Base-by-base conservation (phyloP, 2,888 invertebrate genomes). In the Pristionchus fissidentatus region DNA sequence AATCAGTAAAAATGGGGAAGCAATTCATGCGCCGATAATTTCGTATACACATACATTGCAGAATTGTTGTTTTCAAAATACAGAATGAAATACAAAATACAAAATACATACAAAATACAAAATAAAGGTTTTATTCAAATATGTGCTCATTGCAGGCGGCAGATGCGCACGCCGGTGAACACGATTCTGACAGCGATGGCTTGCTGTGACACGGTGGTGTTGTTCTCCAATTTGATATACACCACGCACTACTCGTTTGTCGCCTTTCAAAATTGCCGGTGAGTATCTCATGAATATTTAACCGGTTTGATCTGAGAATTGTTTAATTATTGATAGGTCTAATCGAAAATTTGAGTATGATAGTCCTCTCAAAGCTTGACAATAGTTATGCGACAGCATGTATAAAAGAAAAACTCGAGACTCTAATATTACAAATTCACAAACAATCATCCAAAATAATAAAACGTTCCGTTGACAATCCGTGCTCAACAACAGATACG, bases 81-180 rank as follows among this genome's bases (percentile, higher is more conserved):
- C 8, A 13, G 19, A 49, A 49, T 13, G 49, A 13, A 49, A 19
- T 49, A 49, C 49, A 49, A 19, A 13, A 49, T 10, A 8, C 19
- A 49, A 8, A 49, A 19, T 49, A 49, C 8, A n/a, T n/a, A n/a
- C 19, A 60, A 60, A 60, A 8, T 8, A 26, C 60, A 60, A 60
- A 60, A 60, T 15, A 8, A 60, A 15, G 29, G 7, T 62, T 26
- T 62, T 29, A 29, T 15, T 29, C 8, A 29, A 62, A 15, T 19
- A 29, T 15, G n/a, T 10, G 8, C 10, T 35, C 43, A 55, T 55
- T 55, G 70, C 73, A 91, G 91, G 66, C 84, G 89, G 66, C 86
- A 89, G 52, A 92, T 92, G 92, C 87, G 92, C n/a, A 91, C 90
- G 32, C 92, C 92, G 8, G 91, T 92, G 15, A 92, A 92, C 83